Percentiles rank a stretch among this genome's conserved stretches.
Evolutionary conservation across 35 echinoderm and acorn worm species (phyloP).

Genomic region (Hemicentrotus pulcherrimus): DNA sequence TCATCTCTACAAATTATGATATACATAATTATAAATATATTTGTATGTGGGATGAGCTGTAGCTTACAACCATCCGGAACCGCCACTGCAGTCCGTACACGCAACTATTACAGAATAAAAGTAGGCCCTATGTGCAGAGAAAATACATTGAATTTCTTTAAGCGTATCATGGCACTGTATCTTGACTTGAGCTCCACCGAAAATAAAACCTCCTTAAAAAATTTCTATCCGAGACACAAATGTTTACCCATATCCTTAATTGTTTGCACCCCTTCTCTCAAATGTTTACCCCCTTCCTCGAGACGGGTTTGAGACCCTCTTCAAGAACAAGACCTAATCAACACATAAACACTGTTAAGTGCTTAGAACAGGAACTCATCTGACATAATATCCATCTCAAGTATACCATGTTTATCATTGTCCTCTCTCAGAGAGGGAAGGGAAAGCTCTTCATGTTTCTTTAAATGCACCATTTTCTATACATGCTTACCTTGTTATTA

Average conservation of each 20-base stretch:
- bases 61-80: too few species aligned
- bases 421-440: not conserved
- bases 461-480: not conserved
- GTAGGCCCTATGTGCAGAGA: not conserved
- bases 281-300: not conserved
- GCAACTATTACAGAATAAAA: too few species aligned
- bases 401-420: not conserved
- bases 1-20: too few species aligned
- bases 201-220: not conserved
- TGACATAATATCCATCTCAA: not conserved
- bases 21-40: too few species aligned
- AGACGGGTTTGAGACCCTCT: not conserved
- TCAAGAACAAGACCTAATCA: constrained; percentile 27
- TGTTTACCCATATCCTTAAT: constrained; percentile 10
- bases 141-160: not conserved
- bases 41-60: too few species aligned
- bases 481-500: not conserved
- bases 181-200: too few species aligned
- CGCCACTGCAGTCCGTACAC: too few species aligned
- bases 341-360: constrained; percentile 28
- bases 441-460: not conserved
- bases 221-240: constrained; percentile 12
- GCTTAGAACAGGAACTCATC: constrained; percentile 13
- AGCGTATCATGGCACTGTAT: not conserved
- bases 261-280: constrained; percentile 29